Percentiles rank a stretch among this genome's conserved stretches.
Evolutionary conservation across 2,888 invertebrate genomes (phyloP).

Genomic region (Lochmaea capreae): DNA sequence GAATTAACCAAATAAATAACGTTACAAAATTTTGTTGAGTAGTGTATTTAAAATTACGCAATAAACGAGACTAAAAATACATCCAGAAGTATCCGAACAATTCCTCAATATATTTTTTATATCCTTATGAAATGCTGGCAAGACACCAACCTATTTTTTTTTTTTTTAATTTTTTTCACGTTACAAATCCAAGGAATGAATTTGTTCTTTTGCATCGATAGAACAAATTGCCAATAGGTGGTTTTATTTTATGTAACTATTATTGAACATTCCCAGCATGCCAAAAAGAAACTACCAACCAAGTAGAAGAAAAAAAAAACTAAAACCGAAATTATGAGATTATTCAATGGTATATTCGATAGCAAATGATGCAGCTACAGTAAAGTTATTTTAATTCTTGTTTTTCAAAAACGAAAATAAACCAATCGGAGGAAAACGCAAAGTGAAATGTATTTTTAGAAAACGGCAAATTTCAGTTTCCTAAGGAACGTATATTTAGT

Average conservation of each 20-base stretch:
- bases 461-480: not conserved
- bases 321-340: not conserved
- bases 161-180: not conserved
- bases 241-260: too few relatives aligned
- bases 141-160: not conserved
- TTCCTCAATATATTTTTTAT: not conserved
- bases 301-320: not conserved
- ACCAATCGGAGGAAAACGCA: slow-evolving; percentile 12
- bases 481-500: not conserved
- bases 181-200: not conserved
- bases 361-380: slow-evolving; percentile 1
- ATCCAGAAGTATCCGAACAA: not conserved
- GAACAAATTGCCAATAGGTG: too few relatives aligned
- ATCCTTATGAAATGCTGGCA: not conserved
- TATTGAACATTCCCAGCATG: too few relatives aligned
- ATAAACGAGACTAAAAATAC: not conserved
- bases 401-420: slow-evolving; percentile 33
- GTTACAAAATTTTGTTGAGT: too few relatives aligned
- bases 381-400: slow-evolving; percentile 31
- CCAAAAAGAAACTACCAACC: too few relatives aligned
- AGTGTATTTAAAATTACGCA: not conserved
- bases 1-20: too few relatives aligned
- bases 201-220: not conserved
- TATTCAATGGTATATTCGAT: not conserved
- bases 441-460: not conserved